These are phyloP conservation scores for Drosophila atroscutellata DNA, from an alignment of 2,888 invertebrate species.

Conservation along the genomic window DNA sequence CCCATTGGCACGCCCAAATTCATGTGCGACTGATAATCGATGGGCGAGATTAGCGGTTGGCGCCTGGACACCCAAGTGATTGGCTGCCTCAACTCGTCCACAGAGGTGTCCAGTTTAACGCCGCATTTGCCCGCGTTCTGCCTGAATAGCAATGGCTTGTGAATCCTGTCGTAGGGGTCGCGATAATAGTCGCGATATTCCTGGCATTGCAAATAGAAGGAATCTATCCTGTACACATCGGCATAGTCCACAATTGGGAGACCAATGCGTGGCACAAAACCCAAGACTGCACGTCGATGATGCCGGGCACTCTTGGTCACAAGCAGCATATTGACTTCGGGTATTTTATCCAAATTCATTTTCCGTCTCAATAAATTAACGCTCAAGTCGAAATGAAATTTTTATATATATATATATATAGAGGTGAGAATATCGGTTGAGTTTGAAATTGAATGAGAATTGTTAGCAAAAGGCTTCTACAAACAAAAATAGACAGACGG, in stretches of 20 bases:
- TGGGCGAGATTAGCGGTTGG: conserved; percentile 13
- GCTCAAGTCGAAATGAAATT: background rate
- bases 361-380: background rate
- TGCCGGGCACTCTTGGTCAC: conserved; percentile 36
- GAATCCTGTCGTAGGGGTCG: conserved; percentile 76
- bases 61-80: conserved; percentile 21
- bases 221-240: conserved; percentile 73
- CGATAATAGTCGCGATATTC: conserved; percentile 81
- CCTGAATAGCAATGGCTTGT: conserved; percentile 54
- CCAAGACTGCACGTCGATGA: conserved; percentile 66
- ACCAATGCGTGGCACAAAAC: conserved; percentile 77
- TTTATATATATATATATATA: background rate
- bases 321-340: conserved; percentile 37
- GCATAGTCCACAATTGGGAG: conserved; percentile 75
- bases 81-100: conserved; percentile 35
- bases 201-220: conserved; percentile 79
- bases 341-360: conserved; percentile 34
- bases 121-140: conserved; percentile 55
- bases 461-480: background rate
- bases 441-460: background rate
- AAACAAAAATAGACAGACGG: background rate
- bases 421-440: background rate
- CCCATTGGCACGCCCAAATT: conserved; percentile 34
- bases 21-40: conserved; percentile 38
- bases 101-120: conserved; percentile 23